Evolutionary conservation across 1,140 invertebrate species (phyloP), one percentile per base, ranked within the genome.

Genomic region (Pectinophora gossypiella): DNA sequence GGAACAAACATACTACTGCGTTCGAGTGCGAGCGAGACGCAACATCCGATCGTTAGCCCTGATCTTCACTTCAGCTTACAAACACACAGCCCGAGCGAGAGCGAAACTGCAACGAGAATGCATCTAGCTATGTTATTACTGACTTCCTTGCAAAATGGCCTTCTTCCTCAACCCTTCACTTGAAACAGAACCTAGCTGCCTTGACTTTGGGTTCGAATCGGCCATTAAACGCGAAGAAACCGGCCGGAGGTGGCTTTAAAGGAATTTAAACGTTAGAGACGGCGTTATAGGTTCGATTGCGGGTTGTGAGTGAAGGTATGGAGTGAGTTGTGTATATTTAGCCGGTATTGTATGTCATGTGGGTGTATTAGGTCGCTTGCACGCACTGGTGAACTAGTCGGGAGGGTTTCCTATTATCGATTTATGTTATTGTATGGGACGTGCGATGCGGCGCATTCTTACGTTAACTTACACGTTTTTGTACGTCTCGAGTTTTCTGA

Each of bases 21-120:
- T 18, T 51, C 56, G 66, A 51, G 80, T 61, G 74, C 61, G 80
- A 84, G 68, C 46, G 76, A 71, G 78, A 82, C 52, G 58, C 68
- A 60, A 46, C 51, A 58, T 68, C 78, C 77, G 83, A 86, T 86
- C 83, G 83, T 86, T 86, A 86, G 83, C 83, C 83, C 81, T 86
- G 83, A 86, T 86, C 83, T 86, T 86, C 83, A 86, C 83, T 86
- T 86, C 83, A 86, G 72, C 83, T 77, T 79, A 76, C 81, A 86
- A 85, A 86, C 83, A 86, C 76, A 86, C 70, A 85, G 76, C 79
- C 79, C 81, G 77, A 83, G 79, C 77, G 83, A 86, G 83, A 86
- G 83, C 79, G 83, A 86, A 86, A 86, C 85, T 86, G 83, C 83
- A 86, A 69, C 79, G 77, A 83, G 80, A 86, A 86, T 86, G 81